Conservation (phyloP, 2,797 vertebrate genomes). For the Lepilemur septentrionalis region DNA sequence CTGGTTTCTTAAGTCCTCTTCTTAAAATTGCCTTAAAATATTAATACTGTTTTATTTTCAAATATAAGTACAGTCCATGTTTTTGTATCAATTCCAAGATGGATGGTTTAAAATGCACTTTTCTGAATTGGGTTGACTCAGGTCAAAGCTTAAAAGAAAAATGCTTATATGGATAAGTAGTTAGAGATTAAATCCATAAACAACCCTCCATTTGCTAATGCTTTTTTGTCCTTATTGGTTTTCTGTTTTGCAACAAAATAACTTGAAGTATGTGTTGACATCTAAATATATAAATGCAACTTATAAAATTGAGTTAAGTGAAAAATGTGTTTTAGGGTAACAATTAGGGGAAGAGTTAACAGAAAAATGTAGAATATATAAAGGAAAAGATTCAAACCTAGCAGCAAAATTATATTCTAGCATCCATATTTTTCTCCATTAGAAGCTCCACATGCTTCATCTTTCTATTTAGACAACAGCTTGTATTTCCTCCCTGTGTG, state of each 20-base stretch:
- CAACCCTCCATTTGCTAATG: slow-evolving; percentile 66
- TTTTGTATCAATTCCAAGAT: slow-evolving; percentile 72
- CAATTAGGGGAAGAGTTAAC: not conserved
- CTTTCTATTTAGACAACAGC: slow-evolving; percentile 84
- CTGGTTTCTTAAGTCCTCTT: slow-evolving; percentile 44
- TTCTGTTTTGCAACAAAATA: slow-evolving; percentile 57
- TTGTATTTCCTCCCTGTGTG: slow-evolving; percentile 82
- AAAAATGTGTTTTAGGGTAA: slow-evolving; percentile 56
- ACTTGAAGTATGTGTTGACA: slow-evolving; percentile 49
- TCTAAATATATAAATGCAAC: slow-evolving; percentile 46
- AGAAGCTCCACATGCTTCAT: slow-evolving; percentile 83
- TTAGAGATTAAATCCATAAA: slow-evolving; percentile 70
- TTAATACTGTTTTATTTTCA: slow-evolving; percentile 71
- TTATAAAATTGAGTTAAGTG: slow-evolving; percentile 62
- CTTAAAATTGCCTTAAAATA: slow-evolving; percentile 61
- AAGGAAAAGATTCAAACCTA: not conserved
- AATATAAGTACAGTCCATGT: slow-evolving; percentile 62
- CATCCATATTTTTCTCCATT: slow-evolving; percentile 82
- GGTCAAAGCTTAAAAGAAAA: slow-evolving; percentile 80
- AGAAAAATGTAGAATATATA: not conserved
- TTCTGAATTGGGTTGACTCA: slow-evolving; percentile 72
- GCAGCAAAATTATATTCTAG: not conserved
- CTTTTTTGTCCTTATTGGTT: slow-evolving; percentile 20
- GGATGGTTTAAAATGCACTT: slow-evolving; percentile 69
- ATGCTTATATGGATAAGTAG: slow-evolving; percentile 42